Base-by-base conservation (phyloP, 64 coral and sea anemone genomes). In the Actinia tenebrosa region DNA sequence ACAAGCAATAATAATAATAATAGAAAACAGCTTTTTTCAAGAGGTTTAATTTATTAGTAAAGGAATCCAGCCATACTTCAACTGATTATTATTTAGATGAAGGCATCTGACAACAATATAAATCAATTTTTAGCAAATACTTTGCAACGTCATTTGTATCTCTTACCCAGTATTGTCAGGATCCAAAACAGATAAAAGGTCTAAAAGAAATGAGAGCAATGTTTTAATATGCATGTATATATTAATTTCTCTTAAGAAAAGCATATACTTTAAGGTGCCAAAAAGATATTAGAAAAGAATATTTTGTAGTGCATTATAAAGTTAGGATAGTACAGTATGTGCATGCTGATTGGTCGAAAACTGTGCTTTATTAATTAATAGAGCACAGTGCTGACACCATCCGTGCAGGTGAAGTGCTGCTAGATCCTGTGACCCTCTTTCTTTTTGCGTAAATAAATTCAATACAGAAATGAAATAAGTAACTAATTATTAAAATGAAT, bases 111-210 rank as follows among this genome's bases (percentile, higher is more conserved):
- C 5, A 66, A 66, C 63, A 66, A 20, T n/a, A 64, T 66, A 0
- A 66, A 64, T 64, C 22, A n/a, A 18, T n/a, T 1, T 37, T 66
- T 66, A 66, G 6, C 3, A 66, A 66, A 20, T n/a, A 50, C 3
- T 50, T 50, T 50, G 1, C 47, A 4, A 3, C 2, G 47, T 50
- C 47, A 50, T 23, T 66, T 75, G 10, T 9, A 42, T 75, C 3
- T 75, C 95, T 87, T 58, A 98, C 95, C 95, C 95, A 25, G 95
- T 98, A 81, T 94, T 98, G 86, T 98, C 95, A 64, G 95, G 92
- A 64, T 98, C 95, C 37, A 98, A 53, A 50, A 90, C 62, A 42
- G 82, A 83, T 19, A 98, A 58, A 13, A 98, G 53, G 89, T 98
- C 95, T 98, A 80, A 18, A 89, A 79, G 30, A 50, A 50, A 50